A percentile compares a stretch with the other conserved stretches of the same genome.
phyloP scores from a whole-genome alignment of 2,113 vertebrate genomes.

The Burhinus bistriatus region DNA sequence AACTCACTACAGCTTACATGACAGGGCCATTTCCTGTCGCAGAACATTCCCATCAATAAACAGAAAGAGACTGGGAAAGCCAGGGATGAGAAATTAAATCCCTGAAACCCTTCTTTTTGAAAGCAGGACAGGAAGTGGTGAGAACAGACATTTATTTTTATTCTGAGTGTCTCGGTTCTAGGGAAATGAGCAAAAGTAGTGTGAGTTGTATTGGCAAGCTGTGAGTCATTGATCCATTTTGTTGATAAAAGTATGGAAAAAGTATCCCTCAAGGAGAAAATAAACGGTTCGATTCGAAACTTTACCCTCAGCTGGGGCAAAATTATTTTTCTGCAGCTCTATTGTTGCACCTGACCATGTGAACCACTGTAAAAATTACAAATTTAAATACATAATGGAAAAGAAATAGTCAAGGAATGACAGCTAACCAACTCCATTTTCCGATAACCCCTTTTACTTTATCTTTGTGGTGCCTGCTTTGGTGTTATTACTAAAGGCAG shows the following conservation, averaged over 20 bases:
- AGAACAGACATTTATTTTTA: slow-evolving; percentile 39
- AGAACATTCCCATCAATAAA: not conserved
- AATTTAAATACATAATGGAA: not conserved
- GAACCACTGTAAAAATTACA: not conserved
- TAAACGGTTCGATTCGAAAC: not conserved
- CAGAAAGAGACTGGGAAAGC: not conserved
- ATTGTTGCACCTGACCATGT: not conserved
- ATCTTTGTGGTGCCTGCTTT: not conserved
- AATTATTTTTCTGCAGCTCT: not conserved
- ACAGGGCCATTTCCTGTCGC: not conserved
- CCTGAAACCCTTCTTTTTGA: not conserved
- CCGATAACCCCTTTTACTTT: not conserved
- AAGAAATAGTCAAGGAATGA: not conserved
- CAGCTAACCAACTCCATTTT: not conserved
- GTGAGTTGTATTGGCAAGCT: slow-evolving; percentile 13
- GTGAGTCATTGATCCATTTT: slow-evolving; percentile 36
- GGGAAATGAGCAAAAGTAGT: slow-evolving; percentile 15
- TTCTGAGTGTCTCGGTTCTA: not conserved
- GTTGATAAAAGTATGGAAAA: slow-evolving; percentile 6
- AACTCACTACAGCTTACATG: not conserved
- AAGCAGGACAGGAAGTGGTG: slow-evolving; percentile 1
- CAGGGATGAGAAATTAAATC: not conserved
- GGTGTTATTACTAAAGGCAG: not conserved
- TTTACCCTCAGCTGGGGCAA: not conserved
- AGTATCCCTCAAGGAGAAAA: not conserved